Evolutionary conservation across 1,140 invertebrate species (phyloP).

Genomic region (Aporrectodea caliginosa): DNA sequence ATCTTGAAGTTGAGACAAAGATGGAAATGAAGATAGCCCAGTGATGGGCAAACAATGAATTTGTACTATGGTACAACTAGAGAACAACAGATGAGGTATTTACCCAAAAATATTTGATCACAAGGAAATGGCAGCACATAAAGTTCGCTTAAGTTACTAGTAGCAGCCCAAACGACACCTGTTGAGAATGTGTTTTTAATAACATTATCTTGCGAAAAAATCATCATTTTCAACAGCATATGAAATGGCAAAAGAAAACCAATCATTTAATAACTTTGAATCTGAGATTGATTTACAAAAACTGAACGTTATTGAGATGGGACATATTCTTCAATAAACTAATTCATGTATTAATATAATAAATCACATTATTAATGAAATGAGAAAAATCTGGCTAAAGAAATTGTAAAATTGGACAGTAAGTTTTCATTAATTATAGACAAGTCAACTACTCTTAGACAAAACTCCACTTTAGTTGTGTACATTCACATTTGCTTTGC

Average conservation of each 20-base stretch:
- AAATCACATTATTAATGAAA: not conserved
- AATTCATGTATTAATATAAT: not conserved
- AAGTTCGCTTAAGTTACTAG: conserved; percentile 10
- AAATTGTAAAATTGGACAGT: not conserved
- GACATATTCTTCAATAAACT: not conserved
- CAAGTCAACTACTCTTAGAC: not conserved
- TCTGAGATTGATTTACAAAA: not conserved
- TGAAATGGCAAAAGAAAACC: not conserved
- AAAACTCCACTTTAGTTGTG: not conserved
- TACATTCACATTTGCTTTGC: not conserved
- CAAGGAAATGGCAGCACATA: conserved; percentile 5
- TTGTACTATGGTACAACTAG: not conserved
- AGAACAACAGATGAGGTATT: conserved; percentile 3
- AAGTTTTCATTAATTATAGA: not conserved
- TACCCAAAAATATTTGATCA: not conserved
- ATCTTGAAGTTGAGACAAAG: too few relatives aligned
- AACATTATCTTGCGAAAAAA: conserved; percentile 7
- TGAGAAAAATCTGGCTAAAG: not conserved
- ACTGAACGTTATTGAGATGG: not conserved
- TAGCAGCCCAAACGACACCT: conserved; percentile 2
- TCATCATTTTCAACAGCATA: not conserved
- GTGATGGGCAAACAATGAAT: conserved; percentile 6
- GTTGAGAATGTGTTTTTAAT: conserved; percentile 9
- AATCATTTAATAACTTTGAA: not conserved
- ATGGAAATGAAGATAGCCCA: too few relatives aligned